Conservation (phyloP, 2,888 invertebrate genomes). For the Ptilodon capucinus region DNA sequence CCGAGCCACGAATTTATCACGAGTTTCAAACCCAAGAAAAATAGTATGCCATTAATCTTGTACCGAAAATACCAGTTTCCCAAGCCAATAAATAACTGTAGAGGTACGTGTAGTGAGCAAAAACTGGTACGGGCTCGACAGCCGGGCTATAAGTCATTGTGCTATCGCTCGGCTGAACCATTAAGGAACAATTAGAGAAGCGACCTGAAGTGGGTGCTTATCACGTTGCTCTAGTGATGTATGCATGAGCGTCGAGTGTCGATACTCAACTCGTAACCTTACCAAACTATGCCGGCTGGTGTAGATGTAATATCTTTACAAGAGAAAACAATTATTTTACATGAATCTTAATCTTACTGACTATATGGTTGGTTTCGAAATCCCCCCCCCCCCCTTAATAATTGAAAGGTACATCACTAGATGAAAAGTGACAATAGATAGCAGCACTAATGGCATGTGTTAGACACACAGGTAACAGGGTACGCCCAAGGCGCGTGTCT, state of each 20-base stretch:
- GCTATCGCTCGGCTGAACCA: slow-evolving; percentile 49
- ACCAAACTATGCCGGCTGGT: no score
- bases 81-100: not conserved
- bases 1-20: not conserved
- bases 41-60: slow-evolving; percentile 1
- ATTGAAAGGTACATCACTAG: slow-evolving; percentile 17
- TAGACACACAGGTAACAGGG: slow-evolving; percentile 34
- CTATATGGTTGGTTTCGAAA: no score
- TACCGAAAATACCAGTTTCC: not conserved
- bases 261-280: not conserved
- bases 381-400: not conserved
- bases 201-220: slow-evolving; percentile 52
- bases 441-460: slow-evolving; percentile 23
- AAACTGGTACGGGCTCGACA: slow-evolving; percentile 16
- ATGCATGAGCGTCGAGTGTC: not conserved
- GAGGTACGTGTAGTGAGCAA: not conserved
- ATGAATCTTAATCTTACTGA: no score
- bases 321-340: no score
- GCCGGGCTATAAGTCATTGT: slow-evolving; percentile 43
- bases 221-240: slow-evolving; percentile 33
- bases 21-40: not conserved
- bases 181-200: slow-evolving; percentile 70
- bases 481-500: slow-evolving; percentile 37
- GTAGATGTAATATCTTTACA: no score
- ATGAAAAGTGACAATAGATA: not conserved